phyloP scores from a whole-genome alignment of 2,797 vertebrate species.

The Manis pentadactyla region DNA sequence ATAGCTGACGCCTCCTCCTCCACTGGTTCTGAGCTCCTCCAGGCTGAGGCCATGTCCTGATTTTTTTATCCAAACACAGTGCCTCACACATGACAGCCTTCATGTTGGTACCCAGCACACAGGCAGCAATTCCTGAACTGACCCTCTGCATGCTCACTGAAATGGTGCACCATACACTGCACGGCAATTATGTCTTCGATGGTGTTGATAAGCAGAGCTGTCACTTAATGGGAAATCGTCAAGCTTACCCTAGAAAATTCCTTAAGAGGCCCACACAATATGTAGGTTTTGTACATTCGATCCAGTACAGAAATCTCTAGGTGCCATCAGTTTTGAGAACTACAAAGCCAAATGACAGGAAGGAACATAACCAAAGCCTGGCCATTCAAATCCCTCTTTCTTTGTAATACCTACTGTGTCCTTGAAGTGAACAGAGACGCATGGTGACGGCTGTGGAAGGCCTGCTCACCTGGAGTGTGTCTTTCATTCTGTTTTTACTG shows the following conservation, averaged over 20 bases:
- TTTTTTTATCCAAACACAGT: background rate
- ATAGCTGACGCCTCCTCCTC: accelerated
- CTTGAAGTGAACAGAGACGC: background rate
- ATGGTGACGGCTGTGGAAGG: background rate
- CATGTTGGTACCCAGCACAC: background rate
- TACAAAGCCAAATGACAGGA: background rate
- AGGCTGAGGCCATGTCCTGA: background rate
- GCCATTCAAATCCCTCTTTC: background rate
- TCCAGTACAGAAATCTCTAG: background rate
- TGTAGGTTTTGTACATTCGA: background rate
- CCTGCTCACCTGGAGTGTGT: background rate
- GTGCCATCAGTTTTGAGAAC: background rate
- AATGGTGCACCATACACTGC: accelerated
- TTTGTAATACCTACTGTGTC: accelerated
- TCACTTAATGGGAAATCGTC: background rate
- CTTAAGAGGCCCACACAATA: background rate
- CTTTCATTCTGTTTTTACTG: background rate
- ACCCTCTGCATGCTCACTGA: background rate
- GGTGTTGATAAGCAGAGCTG: background rate
- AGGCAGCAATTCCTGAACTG: background rate
- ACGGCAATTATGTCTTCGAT: accelerated
- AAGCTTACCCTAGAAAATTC: background rate
- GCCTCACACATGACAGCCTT: background rate
- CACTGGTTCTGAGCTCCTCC: background rate
- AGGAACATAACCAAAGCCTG: too few relatives aligned